These are phyloP conservation scores for Apus apus DNA, from an alignment of 2,113 vertebrate genomes.

Conservation along the genomic window DNA sequence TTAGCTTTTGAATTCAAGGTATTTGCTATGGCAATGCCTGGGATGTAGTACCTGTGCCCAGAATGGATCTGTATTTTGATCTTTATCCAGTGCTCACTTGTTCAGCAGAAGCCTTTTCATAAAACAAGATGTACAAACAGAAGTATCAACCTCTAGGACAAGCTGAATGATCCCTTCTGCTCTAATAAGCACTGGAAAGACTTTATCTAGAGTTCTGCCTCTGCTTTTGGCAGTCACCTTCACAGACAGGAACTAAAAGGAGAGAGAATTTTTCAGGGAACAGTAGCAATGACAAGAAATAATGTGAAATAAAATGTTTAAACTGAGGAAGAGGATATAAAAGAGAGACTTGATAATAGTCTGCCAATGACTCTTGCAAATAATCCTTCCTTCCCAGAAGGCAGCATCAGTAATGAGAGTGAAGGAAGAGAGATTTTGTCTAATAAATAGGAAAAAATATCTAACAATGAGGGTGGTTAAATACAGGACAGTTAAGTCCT, in stretches of 20 bases:
- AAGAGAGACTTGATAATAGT: not conserved
- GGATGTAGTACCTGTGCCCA: not conserved
- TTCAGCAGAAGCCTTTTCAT: not conserved
- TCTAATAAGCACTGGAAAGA: slow-evolving; percentile 8
- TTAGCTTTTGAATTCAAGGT: fast-evolving
- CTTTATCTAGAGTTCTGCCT: not conserved
- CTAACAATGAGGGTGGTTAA: not conserved
- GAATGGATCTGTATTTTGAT: not conserved
- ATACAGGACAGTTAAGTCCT: not conserved
- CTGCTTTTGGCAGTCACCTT: not conserved
- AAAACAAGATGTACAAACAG: slow-evolving; percentile 6
- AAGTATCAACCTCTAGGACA: not conserved
- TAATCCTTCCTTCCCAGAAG: not conserved
- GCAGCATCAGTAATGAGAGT: not conserved
- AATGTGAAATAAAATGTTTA: not conserved
- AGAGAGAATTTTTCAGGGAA: not conserved
- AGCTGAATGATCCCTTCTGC: slow-evolving; percentile 6
- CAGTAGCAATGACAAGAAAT: not conserved
- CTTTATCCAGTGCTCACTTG: not conserved
- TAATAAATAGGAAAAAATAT: not conserved
- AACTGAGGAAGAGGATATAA: not conserved
- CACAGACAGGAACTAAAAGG: not conserved
- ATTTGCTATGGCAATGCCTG: not conserved
- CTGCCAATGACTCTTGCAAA: not conserved
- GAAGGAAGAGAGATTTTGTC: not conserved